Base-by-base conservation (phyloP, 2,888 invertebrate genomes). In the Dexiosoma caninum region DNA sequence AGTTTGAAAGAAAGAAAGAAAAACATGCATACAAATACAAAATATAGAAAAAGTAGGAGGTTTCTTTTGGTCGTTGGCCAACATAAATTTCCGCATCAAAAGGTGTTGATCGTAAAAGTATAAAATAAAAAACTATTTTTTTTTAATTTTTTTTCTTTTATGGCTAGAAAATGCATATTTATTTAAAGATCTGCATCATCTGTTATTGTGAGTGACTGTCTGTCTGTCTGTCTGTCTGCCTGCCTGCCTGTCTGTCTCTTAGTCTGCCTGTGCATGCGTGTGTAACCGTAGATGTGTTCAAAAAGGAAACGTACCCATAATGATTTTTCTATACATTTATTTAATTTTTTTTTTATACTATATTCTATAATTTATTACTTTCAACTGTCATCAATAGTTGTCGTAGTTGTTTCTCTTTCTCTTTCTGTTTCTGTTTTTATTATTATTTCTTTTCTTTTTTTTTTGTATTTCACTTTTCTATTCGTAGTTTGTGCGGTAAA, bases 241-340 rank as follows among this genome's bases (percentile, higher is more conserved):
- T 57, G 69, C 12, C 9, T 30, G 46, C 1, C 10, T 3, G 21
- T 23, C 12, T 46, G 46, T 21, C 10, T 23, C 10, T 5, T 1
- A 8, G 19, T 21, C 8, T 21, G 57, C 1, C 35, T 57, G 55
- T 27, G 44, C 46, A 35, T 78, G 49, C 40, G 32, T 60, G 23
- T 53, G 75, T 59, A 70, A 80, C 59, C 37, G 37, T 76, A 70
- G 59, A 53, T 60, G 75, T 70, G 42, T 78, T 78, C 70, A 71
- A 78, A 69, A 66, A 78, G 69, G 81, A 86, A 83, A 85, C 85
- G 84, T 77, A 55, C 23, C 57, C 51, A 78, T 44, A 64, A 64
- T 55, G 19, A 19, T 62, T 64, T 69, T 60, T 55, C 23, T 60
- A 35, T 27, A 32, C 27, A 71, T 51, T 55, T 44, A 53, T 57